A percentile compares a stretch with the other conserved stretches of the same genome.
Evolutionary conservation across 2,113 vertebrate species (phyloP).

Genomic region (Amphilophus citrinellus): DNA sequence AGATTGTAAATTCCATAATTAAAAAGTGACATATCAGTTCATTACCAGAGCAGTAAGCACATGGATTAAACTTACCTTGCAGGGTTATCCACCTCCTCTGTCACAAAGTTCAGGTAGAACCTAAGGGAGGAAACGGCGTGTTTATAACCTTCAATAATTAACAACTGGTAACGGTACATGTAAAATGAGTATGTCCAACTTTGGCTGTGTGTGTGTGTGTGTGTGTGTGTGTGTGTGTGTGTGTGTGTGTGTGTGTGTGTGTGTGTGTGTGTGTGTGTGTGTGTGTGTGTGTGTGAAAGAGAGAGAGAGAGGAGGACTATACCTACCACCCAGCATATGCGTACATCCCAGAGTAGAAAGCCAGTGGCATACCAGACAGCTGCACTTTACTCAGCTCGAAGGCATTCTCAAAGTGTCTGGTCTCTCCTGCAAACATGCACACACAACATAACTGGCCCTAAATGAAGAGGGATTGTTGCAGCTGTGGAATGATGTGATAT

Average conservation of each 20-base stretch:
- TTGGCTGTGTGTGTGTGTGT: not conserved
- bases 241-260: no score
- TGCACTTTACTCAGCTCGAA: constrained; percentile 86
- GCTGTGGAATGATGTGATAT: not conserved
- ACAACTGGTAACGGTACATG: no score
- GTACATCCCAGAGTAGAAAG: constrained; percentile 99
- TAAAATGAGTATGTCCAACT: not conserved
- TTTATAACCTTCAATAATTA: not conserved
- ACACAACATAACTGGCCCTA: not conserved
- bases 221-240: not conserved
- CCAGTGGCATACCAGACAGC: constrained; percentile 89
- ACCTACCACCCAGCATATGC: constrained; percentile 98
- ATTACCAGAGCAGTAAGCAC: not conserved
- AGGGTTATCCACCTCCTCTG: constrained; percentile 95
- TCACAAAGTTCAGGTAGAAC: constrained; percentile 99
- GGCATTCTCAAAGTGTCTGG: constrained; percentile 90
- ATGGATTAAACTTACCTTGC: constrained; percentile 85
- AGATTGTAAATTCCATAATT: not conserved
- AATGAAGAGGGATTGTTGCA: not conserved
- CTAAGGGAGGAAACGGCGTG: constrained; percentile 70
- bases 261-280: not conserved
- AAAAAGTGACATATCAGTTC: not conserved
- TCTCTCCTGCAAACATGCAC: constrained; percentile 86
- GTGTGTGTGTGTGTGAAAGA: not conserved
- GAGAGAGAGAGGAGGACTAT: not conserved